Evolutionary conservation across 1,140 invertebrate genomes (phyloP).

Genomic region (Adelges cooleyi): DNA sequence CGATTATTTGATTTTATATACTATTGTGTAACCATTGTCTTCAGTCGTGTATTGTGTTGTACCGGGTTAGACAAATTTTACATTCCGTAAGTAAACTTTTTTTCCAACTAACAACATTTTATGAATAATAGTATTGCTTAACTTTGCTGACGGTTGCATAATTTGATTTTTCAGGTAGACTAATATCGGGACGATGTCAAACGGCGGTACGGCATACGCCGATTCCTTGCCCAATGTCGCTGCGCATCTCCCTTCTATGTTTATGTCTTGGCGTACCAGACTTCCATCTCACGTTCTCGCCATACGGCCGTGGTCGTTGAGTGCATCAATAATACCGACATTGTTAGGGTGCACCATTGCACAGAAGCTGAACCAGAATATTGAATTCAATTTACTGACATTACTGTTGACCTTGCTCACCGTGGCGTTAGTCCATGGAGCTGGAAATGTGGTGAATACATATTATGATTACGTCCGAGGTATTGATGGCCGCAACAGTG

Average conservation of each 20-base stretch:
- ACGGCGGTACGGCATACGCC: constrained; percentile 6
- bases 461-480: constrained; percentile 91
- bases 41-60: no score
- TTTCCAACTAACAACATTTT: no score
- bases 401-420: constrained; percentile 71
- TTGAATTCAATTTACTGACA: constrained; percentile 63
- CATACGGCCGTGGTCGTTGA: constrained; percentile 82
- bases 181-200: background rate
- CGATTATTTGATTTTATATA: no score
- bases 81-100: no score
- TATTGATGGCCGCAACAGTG: constrained; percentile 81
- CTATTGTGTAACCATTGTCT: no score
- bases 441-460: constrained; percentile 93
- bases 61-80: no score
- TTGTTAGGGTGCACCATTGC: constrained; percentile 74
- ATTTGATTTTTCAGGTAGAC: no score
- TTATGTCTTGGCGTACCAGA: constrained; percentile 30
- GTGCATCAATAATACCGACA: constrained; percentile 80
- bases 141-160: no score
- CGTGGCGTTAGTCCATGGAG: constrained; percentile 81
- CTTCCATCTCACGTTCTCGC: constrained; percentile 75
- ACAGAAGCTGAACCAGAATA: constrained; percentile 57
- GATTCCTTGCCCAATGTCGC: constrained; percentile 19
- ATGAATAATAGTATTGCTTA: no score
- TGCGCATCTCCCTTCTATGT: constrained; percentile 24